Percentiles rank a stretch among this genome's conserved stretches.
Evolutionary conservation across 2,113 vertebrate species (phyloP).

Genomic region (Patagioenas fasciata): DNA sequence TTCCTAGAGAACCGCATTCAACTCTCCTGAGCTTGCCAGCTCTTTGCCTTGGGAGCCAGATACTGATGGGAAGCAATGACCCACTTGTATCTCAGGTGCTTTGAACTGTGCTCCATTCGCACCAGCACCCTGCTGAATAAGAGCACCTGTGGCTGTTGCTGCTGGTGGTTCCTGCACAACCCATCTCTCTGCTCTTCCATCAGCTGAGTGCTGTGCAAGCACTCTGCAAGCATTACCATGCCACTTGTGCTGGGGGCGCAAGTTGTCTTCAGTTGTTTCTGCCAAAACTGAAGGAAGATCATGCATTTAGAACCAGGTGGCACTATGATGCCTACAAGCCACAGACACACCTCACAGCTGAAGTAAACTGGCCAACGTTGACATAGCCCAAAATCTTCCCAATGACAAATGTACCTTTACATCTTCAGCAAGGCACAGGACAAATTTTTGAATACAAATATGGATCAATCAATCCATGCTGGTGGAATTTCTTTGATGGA

Average conservation of each 20-base stretch:
- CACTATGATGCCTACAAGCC: not conserved
- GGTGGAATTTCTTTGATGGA: not conserved
- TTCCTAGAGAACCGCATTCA: not conserved
- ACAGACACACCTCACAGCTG: not conserved
- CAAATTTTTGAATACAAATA: not conserved
- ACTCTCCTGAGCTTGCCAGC: not conserved
- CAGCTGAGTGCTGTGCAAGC: not conserved
- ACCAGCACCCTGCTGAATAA: not conserved
- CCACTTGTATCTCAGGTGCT: not conserved
- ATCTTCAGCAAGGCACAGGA: not conserved
- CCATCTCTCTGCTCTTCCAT: not conserved
- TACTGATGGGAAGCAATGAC: not conserved
- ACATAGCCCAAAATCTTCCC: not conserved
- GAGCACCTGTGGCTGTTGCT: not conserved
- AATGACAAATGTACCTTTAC: not conserved
- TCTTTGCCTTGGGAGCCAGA: not conserved
- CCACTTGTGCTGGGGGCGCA: not conserved
- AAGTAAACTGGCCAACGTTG: not conserved
- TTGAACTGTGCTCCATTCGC: not conserved
- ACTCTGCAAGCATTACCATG: not conserved
- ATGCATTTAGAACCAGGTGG: not conserved
- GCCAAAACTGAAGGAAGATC: not conserved
- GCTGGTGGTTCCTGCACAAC: not conserved
- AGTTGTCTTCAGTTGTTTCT: not conserved
- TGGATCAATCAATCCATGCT: not conserved